These are phyloP conservation scores for Sminthurides aquaticus DNA, from an alignment of 2,888 invertebrate species.

Conservation along the genomic window DNA sequence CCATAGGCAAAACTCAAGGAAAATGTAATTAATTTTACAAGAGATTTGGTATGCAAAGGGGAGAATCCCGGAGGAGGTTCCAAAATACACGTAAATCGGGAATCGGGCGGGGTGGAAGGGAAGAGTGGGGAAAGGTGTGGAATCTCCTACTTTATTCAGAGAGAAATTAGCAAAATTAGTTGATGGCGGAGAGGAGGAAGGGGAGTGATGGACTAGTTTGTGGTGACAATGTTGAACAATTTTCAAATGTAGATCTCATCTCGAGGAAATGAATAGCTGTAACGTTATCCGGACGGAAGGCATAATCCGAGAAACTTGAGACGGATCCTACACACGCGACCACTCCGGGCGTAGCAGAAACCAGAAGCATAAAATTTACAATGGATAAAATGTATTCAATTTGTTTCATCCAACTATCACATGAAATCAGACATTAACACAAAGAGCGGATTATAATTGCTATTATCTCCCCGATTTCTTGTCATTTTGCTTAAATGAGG, in stretches of 20 bases:
- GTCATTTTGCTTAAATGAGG: too few relatives aligned
- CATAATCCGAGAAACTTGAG: conserved; percentile 5
- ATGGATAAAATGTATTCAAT: not conserved
- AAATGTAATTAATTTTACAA: too few relatives aligned
- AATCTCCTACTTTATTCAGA: not conserved
- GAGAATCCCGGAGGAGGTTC: not conserved
- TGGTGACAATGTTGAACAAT: conserved; percentile 9
- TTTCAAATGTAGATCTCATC: conserved; percentile 2
- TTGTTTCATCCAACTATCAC: not conserved
- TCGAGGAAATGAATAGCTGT: conserved; percentile 4
- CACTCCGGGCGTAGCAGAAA: not conserved
- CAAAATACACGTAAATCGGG: too few relatives aligned
- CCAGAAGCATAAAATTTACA: not conserved
- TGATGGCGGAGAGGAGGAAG: not conserved
- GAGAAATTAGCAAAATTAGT: not conserved
- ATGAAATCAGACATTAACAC: not conserved
- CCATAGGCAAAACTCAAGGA: too few relatives aligned
- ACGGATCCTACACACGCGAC: not conserved
- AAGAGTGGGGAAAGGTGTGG: too few relatives aligned
- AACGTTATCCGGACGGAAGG: not conserved
- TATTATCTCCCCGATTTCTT: too few relatives aligned
- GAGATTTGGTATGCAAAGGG: too few relatives aligned
- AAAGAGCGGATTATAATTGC: not conserved
- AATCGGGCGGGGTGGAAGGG: too few relatives aligned
- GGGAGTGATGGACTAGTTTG: not conserved